Evolutionary conservation across 2,888 invertebrate genomes (phyloP), one percentile per base, ranked within the genome.

Genomic region (Tetragonula carbonaria): DNA sequence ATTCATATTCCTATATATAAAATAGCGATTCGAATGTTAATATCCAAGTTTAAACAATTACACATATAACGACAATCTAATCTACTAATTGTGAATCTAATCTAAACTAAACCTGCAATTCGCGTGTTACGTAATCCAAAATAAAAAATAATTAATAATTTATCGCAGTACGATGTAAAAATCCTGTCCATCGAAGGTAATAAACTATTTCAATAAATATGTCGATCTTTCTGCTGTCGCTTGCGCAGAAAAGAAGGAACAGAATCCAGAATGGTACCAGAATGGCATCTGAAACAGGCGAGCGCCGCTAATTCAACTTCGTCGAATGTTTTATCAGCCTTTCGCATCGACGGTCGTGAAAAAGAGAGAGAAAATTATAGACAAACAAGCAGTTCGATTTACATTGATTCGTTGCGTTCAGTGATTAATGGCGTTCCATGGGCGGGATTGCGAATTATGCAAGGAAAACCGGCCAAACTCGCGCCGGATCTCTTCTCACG

Each of bases 381-480:
- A 28, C 38, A 62, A 75, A 71, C 68, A 57, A 70, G 63, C 68
- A 33, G 33, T 57, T 70, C 77, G 80, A 84, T 85, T 74, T 66
- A 57, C 80, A 83, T 82, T 68, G 80, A 83, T 80, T 63, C 71
- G 51, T 23, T 67, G 70, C 71, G 57, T 14, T 74, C 51, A 50
- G 63, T 78, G 75, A 86, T 86, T 90, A 88, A 90, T 88, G 87
- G 76, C 85, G 16, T 86, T 86, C 81, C 65, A 76, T 79, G 80
- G 82, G 75, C 53, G 50, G 50, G 28, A 28, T 82, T 51, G 75
- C 81, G 71, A 91, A 91, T 91, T 90, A 91, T 91, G 90, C 91
- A 91, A 78, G 81, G 81, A 79, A 88, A 88, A 73, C 81, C 79
- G 76, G 86, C 51, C 57, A 50, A 16, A 33, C 63, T 50, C 18